Evolutionary conservation across 2,113 vertebrate genomes (phyloP).

Genomic region (Prunella himalayana): DNA sequence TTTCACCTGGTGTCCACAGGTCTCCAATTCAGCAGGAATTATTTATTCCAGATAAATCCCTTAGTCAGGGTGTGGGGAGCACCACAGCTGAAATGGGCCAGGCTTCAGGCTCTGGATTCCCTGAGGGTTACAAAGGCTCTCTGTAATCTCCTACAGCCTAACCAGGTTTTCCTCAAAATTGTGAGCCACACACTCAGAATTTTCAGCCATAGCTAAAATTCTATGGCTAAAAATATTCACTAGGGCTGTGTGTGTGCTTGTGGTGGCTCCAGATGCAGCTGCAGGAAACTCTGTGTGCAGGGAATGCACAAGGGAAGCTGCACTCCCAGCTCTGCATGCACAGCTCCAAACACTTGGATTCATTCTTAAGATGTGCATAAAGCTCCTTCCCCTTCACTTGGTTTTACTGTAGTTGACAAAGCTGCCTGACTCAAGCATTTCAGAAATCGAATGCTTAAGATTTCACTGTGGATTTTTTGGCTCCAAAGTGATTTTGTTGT

Average conservation of each 20-base stretch:
- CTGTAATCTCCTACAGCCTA: background rate
- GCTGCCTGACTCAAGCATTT: slow-evolving; percentile 32
- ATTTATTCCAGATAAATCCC: background rate
- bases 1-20: background rate
- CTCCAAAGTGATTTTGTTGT: slow-evolving; percentile 65
- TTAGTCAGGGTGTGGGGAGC: background rate
- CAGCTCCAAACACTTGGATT: background rate
- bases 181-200: background rate
- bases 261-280: background rate
- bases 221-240: background rate
- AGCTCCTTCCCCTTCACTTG: background rate
- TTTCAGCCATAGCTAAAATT: background rate
- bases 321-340: background rate
- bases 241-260: background rate
- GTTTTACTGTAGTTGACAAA: slow-evolving; percentile 47
- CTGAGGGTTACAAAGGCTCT: background rate
- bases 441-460: slow-evolving; percentile 45
- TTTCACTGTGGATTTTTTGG: slow-evolving; percentile 56
- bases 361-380: background rate
- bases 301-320: background rate
- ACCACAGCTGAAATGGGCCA: background rate
- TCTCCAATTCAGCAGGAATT: background rate
- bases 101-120: background rate
- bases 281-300: background rate
- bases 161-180: background rate